Evolutionary conservation across 2,888 invertebrate genomes (phyloP).

Genomic region (Psylliodes chrysocephalus): DNA sequence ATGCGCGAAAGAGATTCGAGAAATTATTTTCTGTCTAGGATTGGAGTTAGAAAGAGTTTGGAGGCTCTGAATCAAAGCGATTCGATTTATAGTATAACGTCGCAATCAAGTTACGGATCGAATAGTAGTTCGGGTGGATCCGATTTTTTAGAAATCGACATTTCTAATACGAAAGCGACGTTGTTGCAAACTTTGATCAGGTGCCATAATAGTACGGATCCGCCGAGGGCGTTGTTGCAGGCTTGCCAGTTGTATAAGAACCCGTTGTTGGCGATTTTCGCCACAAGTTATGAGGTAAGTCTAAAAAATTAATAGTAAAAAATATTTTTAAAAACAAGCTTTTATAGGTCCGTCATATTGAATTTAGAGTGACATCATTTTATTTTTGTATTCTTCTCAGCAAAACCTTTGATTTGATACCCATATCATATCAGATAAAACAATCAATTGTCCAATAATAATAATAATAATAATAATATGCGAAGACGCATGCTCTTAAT

Average conservation of each 20-base stretch:
- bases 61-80: constrained; percentile 42
- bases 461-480: too few species aligned
- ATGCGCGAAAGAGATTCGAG: constrained; percentile 60
- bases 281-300: constrained; percentile 75
- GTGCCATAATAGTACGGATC: constrained; percentile 77
- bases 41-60: constrained; percentile 55
- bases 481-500: too few species aligned
- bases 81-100: constrained; percentile 42
- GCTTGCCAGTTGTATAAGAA: constrained; percentile 70
- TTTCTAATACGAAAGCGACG: constrained; percentile 58
- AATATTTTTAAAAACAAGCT: too few species aligned
- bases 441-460: too few species aligned
- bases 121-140: constrained; percentile 62
- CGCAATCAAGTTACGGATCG: constrained; percentile 53
- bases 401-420: too few species aligned
- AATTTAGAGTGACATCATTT: too few species aligned
- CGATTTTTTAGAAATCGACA: constrained; percentile 65
- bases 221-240: constrained; percentile 72
- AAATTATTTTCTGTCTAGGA: constrained; percentile 60
- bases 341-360: too few species aligned
- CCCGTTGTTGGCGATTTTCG: constrained; percentile 73
- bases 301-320: too few species aligned
- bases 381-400: too few species aligned
- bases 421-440: too few species aligned
- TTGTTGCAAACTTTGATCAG: constrained; percentile 73